Base-by-base conservation (phyloP, 2,797 vertebrate species). In the Myotis planiceps region DNA sequence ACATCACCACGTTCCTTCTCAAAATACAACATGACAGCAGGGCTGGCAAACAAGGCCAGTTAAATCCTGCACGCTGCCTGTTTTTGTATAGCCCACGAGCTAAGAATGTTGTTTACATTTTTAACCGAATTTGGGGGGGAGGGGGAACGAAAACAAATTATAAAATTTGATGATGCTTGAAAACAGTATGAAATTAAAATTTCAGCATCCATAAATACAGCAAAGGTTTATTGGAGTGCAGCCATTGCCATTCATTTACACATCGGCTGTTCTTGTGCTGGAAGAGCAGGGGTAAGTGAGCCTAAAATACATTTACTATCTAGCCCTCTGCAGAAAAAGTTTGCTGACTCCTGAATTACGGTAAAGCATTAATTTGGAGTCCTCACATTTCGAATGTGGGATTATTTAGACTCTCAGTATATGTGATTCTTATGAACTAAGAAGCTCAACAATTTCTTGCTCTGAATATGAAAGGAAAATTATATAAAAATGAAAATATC, bases 111-210 rank as follows among this genome's bases (percentile, higher is more conserved):
- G 47, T 93, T 55, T 23, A 53, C 5, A 49, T 63, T 65, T 94
- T 68, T 37, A 58, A 93, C 53, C 27, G 14, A n/a, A n/a, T 45
- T 45, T 2, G 45, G 3, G 45, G 45, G 45, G 12, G 45, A 0
- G 10, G 45, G 45, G 12, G 12, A 0, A 74, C 13, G 39, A 53
- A 79, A 66, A 69, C 47, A 63, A 76, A 12, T n/a, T 37, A 51
- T 79, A 66, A 23, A 81, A 72, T 81, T 68, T 93, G 25, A 60
- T 8, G 4, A 65, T 8, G 16, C 34, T 90, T 65, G 53, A 69
- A 95, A 94, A 90, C 47, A 65, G 34, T 66, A 65, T 55, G 53
- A 81, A 84, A 74, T 80, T 76, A 51, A 93, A 81, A 91, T 83
- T 78, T 87, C 71, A 51, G 58, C 34, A 60, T 42, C 58, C 8